Base-by-base conservation (phyloP, 2,888 invertebrate species). In the Bellardia pandia region DNA sequence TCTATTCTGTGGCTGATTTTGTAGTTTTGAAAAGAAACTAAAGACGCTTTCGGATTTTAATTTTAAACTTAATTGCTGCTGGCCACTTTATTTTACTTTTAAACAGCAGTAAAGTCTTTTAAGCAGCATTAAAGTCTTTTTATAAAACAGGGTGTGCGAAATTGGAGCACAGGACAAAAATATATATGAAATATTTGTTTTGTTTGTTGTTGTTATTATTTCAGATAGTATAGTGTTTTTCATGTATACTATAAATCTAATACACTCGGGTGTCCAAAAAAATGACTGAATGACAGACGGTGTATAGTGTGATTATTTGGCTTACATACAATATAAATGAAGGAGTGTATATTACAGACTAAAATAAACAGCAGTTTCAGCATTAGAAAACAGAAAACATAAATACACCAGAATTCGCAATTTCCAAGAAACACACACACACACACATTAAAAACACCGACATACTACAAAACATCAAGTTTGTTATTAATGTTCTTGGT, bases 401-500 rank as follows among this genome's bases (percentile, higher is more conserved):
- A 69, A 30, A 23, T 66, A 13, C 23, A 68, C 33, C 16, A 53
- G 42, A 42, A 62, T 62, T 80, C 6, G n/a, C 66, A 40, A 48
- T 40, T 33, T 37, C 13, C 13, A 14, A 23, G 23, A 30, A 8
- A 40, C 30, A 13, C 13, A 66, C 51, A 16, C 13, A 53, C 8
- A 23, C 58, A 23, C 42, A 30, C 13, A 30, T 14, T 45, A 11
- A 79, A 69, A 48, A 33, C 42, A 33, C 42, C 56, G 45, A 13
- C 13, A 0, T 75, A 69, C 68, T 62, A 69, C 74, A 82, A 60
- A 80, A 78, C 72, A 86, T 45, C 86, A 86, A 71, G 23, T 75
- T 56, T 72, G 75, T 77, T 86, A 62, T 81, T 86, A 77, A 86
- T 86, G 84, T 53, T 84, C 62, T 48, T 62, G 48, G 60, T 48